Base-by-base conservation (phyloP, 30 jellyfish, hydroid and myxozoan species). In the Aurelia sp. region DNA sequence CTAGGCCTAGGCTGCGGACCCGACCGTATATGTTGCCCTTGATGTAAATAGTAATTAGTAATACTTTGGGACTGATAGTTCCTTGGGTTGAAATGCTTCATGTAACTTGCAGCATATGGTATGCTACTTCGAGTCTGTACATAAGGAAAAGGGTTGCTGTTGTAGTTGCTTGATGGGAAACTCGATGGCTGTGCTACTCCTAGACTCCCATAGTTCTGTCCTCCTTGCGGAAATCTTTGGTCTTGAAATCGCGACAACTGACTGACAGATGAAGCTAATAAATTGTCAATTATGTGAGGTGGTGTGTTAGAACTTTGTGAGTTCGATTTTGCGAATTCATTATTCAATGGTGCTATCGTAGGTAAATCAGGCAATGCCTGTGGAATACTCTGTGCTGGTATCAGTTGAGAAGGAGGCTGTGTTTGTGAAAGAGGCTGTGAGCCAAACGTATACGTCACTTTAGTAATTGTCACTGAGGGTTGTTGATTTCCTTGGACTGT, bases 361-460 rank as follows among this genome's bases (percentile, higher is more conserved):
- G 96, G 90, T 35, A 86, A 65, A 57, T 86, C 90, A 8, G 96
- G 97, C 53, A 75, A 78, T 17, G 79, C 76, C 11, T 79, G 81
- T 16, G 91, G 88, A 19, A 77, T 24, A 47, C 30, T 68, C 53
- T 31, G 68, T 18, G 69, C 69, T 63, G 73, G 89, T 62, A 53
- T 76, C 22, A 16, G 67, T 19, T 74, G 80, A 18, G 74, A 73
- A 27, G 31, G 57, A 13, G 74, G 63, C 50, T 63, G 89, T 33
- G 74, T 69, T 71, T 50, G 85, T 18, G 71, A 63, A 31, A 35
- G 21, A 13, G 96, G 90, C 63, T 66, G 52, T 5, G 89, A 77
- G 5, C 99, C 99, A 84, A 95, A 95, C 13, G 98, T 95, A 68
- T 95, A 95, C 38, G 99, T 95, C 19, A 95, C 95, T 79, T 89